Percentiles rank a stretch among this genome's conserved stretches.
Evolutionary conservation across 1,140 invertebrate species (phyloP).

Genomic region (Trichonephila inaurata): DNA sequence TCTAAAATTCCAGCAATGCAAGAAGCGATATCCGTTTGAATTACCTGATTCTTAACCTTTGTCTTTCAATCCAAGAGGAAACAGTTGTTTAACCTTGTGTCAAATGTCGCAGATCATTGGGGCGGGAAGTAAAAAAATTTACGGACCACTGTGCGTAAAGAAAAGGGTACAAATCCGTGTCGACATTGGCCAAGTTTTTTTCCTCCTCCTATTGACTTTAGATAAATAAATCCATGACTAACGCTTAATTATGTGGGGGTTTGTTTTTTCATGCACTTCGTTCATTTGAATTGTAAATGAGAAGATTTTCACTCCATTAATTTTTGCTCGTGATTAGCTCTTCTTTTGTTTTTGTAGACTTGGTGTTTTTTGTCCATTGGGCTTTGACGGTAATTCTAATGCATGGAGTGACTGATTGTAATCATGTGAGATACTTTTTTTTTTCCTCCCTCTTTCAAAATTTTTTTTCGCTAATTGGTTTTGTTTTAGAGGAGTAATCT

Average conservation of each 20-base stretch:
- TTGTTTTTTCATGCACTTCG: slow-evolving; percentile 38
- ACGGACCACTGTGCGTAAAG: slow-evolving; percentile 24
- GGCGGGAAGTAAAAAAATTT: slow-evolving; percentile 27
- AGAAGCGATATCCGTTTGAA: not conserved
- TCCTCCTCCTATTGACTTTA: not conserved
- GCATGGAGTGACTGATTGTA: not conserved
- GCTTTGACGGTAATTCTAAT: slow-evolving; percentile 17
- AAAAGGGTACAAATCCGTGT: slow-evolving; percentile 33
- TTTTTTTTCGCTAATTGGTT: slow-evolving; percentile 29
- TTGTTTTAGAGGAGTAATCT: slow-evolving; percentile 22
- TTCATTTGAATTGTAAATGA: slow-evolving; percentile 58
- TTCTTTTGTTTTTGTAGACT: slow-evolving; percentile 17
- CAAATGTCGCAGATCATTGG: not conserved
- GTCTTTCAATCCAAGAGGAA: not conserved
- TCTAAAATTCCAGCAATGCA: not conserved
- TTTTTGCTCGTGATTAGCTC: slow-evolving; percentile 10
- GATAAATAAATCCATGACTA: slow-evolving; percentile 54
- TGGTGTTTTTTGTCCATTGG: not conserved
- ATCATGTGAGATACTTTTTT: not conserved
- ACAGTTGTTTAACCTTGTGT: slow-evolving; percentile 12
- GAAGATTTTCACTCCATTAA: slow-evolving; percentile 59
- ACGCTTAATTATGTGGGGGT: slow-evolving; percentile 49
- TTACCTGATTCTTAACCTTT: not conserved
- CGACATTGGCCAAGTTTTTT: not conserved
- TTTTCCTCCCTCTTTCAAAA: no score